Evolutionary conservation across 2,113 vertebrate genomes (phyloP).

Genomic region (Fulmarus glacialis): DNA sequence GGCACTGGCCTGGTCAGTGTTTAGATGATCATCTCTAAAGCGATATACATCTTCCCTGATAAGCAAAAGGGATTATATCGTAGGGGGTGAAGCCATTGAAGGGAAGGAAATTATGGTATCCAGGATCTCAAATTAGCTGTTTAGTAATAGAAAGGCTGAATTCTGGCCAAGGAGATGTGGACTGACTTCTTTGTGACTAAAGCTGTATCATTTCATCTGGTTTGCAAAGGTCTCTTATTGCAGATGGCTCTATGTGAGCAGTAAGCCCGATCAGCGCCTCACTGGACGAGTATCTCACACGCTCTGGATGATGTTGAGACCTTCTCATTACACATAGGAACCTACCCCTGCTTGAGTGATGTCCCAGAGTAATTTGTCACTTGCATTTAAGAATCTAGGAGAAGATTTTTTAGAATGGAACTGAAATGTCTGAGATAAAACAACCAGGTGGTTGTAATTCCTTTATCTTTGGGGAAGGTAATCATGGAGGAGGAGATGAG

Average conservation of each 20-base stretch:
- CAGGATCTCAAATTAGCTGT: not conserved
- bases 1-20: not conserved
- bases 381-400: not conserved
- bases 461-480: not conserved
- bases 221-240: not conserved
- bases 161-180: not conserved
- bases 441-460: not conserved
- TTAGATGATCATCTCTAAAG: not conserved
- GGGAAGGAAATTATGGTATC: not conserved
- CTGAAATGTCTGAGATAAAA: not conserved
- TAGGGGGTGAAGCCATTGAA: not conserved
- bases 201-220: not conserved
- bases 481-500: not conserved
- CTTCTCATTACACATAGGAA: not conserved
- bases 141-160: not conserved
- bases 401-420: not conserved
- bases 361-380: not conserved
- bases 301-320: not conserved
- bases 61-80: not conserved
- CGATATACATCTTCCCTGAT: not conserved
- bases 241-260: not conserved
- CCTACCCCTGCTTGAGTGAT: not conserved
- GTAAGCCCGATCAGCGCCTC: not conserved
- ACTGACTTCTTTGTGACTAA: not conserved
- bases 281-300: accelerated